Evolutionary conservation across 2,888 invertebrate genomes (phyloP), one percentile per base, ranked within the genome.

Genomic region (Drosophila kanekoi): DNA sequence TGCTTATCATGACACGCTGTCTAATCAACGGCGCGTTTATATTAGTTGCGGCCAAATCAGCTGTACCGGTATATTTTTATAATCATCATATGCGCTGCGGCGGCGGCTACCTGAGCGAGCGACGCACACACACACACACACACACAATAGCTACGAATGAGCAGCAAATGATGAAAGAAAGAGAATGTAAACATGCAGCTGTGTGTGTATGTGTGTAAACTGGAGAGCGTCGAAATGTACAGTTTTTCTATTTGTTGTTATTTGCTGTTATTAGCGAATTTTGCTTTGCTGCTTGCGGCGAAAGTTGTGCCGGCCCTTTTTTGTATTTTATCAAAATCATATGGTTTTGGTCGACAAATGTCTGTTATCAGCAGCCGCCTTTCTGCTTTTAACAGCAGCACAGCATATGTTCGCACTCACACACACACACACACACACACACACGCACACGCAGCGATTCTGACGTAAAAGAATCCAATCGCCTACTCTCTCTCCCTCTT

Each of bases 21-120:
- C 72, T 78, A 72, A 75, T 82, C 79, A 80, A 77, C 71, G 58
- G 62, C 65, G 49, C 45, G 40, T 62, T 57, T 54, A 41, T 53
- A 60, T 51, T 74, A 83, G 82, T 76, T 79, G 80, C 73, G 83
- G 23, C 61, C 66, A 88, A 89, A 85, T 85, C 89, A 89, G 89
- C 89, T 89, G 86, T 89, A 86, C 86, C 89, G 86, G 86, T 82
- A 80, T 63, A 70, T 69, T 77, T 52, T 62, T 76, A 83, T 81
- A 76, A 84, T 89, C 87, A 88, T 83, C 85, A 85, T 87, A 84
- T 84, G 84, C 38, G 11, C 38, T 38, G 23, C 23, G 20, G 62
- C 64, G 33, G 47, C 40, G 49, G 53, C 61, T 76, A 82, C 76
- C 76, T 87, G 75, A 69, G 18, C 41, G 54, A 49, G 20, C 44